Percentiles rank a stretch among this genome's conserved stretches.
These are phyloP conservation scores for Caenorhabditis latens DNA, from an alignment of 1,140 invertebrate species.

Conservation along the genomic window DNA sequence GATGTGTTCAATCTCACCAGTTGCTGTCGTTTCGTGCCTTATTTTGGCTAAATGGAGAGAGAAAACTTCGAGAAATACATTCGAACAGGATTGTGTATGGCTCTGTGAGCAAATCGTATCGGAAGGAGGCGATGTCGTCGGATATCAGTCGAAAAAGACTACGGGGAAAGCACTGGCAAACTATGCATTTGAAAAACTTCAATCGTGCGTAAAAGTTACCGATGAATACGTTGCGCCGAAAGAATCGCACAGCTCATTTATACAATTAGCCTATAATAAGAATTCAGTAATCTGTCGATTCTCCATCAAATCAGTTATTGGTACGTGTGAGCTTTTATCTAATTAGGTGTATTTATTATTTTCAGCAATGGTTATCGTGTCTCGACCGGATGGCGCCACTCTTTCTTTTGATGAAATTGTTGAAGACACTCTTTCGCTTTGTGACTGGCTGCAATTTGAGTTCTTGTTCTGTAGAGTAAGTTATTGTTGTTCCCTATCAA, in stretches of 20 bases:
- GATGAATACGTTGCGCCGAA: conserved; percentile 30
- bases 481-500: not conserved
- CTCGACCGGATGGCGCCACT: not conserved
- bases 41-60: conserved; percentile 36
- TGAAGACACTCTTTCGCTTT: conserved; percentile 57
- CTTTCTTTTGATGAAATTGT: conserved; percentile 47
- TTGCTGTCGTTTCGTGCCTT: conserved; percentile 10
- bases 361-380: conserved; percentile 55
- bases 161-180: conserved; percentile 3
- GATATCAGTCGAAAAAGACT: conserved; percentile 14
- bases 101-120: conserved; percentile 54
- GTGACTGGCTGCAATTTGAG: conserved; percentile 66
- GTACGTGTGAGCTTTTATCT: not conserved
- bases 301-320: conserved; percentile 51
- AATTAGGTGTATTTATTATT: not conserved
- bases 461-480: conserved; percentile 64
- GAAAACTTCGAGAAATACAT: not conserved
- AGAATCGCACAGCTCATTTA: conserved; percentile 32
- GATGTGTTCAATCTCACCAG: conserved; percentile 56
- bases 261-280: conserved; percentile 55
- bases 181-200: conserved; percentile 52
- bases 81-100: conserved; percentile 60
- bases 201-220: conserved; percentile 21
- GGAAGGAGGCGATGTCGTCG: conserved; percentile 48
- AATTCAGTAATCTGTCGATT: conserved; percentile 51